A percentile compares a stretch with the other conserved stretches of the same genome.
Conservation (phyloP, 2,888 invertebrate species). For the Hydriomena furcata region DNA sequence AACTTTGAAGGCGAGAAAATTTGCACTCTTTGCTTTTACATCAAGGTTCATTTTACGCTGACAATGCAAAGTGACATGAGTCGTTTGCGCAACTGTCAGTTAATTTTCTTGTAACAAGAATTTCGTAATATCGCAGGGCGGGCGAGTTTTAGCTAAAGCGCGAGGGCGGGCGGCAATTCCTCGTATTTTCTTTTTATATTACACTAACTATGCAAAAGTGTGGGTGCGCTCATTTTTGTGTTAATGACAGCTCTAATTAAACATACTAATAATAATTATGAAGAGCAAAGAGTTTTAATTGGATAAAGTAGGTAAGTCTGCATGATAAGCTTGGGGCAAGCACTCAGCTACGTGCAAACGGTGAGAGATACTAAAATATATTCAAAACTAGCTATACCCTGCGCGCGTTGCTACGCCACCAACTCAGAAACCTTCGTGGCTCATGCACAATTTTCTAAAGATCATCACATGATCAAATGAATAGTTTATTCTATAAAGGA, state of each 20-base stretch:
- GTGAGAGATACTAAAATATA: no score
- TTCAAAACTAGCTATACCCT: no score
- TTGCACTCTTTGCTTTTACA: conserved; percentile 12
- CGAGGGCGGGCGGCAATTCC: conserved; percentile 32
- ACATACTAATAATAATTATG: neutral
- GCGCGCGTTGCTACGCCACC: no score
- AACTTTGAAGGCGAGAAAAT: conserved; percentile 19
- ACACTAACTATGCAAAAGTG: conserved; percentile 2
- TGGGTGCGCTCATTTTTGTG: conserved; percentile 3
- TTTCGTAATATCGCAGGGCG: conserved; percentile 48
- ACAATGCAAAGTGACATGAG: conserved; percentile 27
- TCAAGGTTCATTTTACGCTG: conserved; percentile 39
- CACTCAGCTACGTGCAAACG: no score
- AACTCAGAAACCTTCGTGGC: no score
- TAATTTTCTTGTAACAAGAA: conserved; percentile 49
- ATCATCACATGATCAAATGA: no score
- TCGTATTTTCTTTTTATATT: conserved; percentile 32
- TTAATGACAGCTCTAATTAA: conserved; percentile 3
- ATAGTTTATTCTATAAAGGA: no score
- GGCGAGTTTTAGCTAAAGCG: conserved; percentile 38
- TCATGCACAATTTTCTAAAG: no score
- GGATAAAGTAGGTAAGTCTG: neutral
- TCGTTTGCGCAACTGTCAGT: conserved; percentile 34
- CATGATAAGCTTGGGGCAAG: neutral
- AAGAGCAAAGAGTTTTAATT: neutral